phyloP scores from a whole-genome alignment of 2,888 invertebrate genomes.

The Celastrina argiolus region DNA sequence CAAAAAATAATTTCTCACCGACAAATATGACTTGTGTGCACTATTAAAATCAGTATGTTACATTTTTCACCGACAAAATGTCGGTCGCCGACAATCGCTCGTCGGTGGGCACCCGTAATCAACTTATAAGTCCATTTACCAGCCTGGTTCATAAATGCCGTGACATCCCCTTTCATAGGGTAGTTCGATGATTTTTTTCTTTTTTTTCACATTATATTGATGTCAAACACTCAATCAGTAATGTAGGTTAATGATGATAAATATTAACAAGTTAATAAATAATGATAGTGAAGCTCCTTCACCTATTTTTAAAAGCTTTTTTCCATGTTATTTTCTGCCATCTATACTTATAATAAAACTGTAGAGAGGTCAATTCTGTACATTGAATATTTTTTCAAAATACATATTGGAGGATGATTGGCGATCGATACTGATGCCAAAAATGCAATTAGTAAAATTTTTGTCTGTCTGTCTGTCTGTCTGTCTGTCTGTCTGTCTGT shows the following conservation, averaged over 20 bases:
- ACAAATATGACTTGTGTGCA: no score
- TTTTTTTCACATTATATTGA: conserved; percentile 10
- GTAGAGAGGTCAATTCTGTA: no score
- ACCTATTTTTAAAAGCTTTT: neutral
- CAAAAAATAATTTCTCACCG: no score
- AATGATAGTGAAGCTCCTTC: neutral
- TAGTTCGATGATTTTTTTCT: conserved; percentile 1
- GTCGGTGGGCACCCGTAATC: no score
- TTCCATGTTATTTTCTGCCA: neutral
- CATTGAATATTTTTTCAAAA: no score
- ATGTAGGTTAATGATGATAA: conserved; percentile 5
- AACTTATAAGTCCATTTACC: neutral
- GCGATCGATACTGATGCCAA: no score
- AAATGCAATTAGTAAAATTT: no score
- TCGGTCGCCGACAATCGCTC: neutral
- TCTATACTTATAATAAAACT: no score
- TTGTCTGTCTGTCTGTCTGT: no score
- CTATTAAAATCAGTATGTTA: no score
- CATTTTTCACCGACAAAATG: neutral
- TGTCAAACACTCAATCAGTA: neutral
- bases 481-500: no score
- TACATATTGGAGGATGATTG: no score
- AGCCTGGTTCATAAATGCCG: neutral
- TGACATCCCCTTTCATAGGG: neutral
- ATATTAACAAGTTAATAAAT: neutral